These are phyloP conservation scores for Heterodera filipjevi DNA, from an alignment of 2,888 invertebrate species.

Conservation along the genomic window DNA sequence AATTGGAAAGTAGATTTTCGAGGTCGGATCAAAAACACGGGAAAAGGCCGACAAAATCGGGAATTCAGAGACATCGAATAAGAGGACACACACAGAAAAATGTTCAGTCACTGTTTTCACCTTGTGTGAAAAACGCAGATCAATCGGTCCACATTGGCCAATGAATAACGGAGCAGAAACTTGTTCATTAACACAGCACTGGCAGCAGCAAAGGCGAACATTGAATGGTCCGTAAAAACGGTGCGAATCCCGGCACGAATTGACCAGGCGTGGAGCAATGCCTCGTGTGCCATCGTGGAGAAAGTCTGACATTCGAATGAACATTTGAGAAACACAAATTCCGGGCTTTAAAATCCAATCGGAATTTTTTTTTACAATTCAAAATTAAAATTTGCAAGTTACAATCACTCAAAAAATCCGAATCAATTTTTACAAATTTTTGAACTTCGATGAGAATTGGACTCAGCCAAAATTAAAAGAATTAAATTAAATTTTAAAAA, in stretches of 20 bases:
- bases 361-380: no score
- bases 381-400: no score
- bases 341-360: no score
- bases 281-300: conserved; percentile 93
- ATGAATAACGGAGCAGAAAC: conserved; percentile 82
- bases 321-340: no score
- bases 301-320: conserved; percentile 74
- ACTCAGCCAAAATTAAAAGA: background rate
- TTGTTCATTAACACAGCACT: conserved; percentile 96
- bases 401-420: no score
- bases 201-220: conserved; percentile 77
- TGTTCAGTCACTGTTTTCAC: conserved; percentile 64
- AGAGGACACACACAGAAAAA: no score
- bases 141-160: conserved; percentile 89
- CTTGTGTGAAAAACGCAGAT: conserved; percentile 96
- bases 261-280: conserved; percentile 86
- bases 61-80: no score
- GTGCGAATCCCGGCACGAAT: conserved; percentile 75
- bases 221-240: conserved; percentile 75
- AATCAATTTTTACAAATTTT: no score
- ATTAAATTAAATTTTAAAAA: background rate
- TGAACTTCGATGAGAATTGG: no score
- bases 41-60: no score
- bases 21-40: no score
- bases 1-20: no score